Conservation (phyloP, 2,113 vertebrate species). For the Actenoides hombroni region DNA sequence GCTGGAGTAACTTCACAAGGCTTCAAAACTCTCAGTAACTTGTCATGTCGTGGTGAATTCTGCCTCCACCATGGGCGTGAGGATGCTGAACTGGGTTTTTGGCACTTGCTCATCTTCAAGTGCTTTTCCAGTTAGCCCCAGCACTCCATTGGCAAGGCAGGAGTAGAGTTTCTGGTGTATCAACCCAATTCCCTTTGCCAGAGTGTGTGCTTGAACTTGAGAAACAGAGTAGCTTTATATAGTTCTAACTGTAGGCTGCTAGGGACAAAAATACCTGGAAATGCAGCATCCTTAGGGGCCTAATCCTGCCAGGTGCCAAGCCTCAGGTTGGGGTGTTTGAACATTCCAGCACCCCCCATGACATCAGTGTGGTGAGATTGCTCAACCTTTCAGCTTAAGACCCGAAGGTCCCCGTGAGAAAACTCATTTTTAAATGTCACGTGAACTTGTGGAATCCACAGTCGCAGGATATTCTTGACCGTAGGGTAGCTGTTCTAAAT, state of each 20-base stretch:
- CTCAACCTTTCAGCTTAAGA: background rate
- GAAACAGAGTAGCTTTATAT: background rate
- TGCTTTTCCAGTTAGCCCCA: background rate
- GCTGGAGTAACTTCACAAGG: background rate
- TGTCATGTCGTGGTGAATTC: background rate
- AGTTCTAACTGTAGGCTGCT: background rate
- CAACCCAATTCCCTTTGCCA: background rate
- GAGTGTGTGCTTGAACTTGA: background rate
- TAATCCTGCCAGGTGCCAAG: background rate
- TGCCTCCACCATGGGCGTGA: background rate
- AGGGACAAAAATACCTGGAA: background rate
- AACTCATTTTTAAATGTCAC: background rate
- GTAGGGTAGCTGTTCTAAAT: background rate
- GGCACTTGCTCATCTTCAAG: background rate
- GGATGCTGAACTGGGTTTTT: background rate
- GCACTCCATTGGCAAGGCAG: background rate
- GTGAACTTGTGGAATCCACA: background rate
- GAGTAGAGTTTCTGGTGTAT: background rate
- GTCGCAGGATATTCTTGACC: background rate
- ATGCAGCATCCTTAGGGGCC: background rate
- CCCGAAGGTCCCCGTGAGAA: background rate
- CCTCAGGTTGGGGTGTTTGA: background rate
- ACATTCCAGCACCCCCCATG: background rate
- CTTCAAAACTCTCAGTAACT: background rate
- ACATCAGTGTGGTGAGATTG: background rate